Evolutionary conservation across 64 coral and sea anemone genomes (phyloP).

Genomic region (Montipora cactus): DNA sequence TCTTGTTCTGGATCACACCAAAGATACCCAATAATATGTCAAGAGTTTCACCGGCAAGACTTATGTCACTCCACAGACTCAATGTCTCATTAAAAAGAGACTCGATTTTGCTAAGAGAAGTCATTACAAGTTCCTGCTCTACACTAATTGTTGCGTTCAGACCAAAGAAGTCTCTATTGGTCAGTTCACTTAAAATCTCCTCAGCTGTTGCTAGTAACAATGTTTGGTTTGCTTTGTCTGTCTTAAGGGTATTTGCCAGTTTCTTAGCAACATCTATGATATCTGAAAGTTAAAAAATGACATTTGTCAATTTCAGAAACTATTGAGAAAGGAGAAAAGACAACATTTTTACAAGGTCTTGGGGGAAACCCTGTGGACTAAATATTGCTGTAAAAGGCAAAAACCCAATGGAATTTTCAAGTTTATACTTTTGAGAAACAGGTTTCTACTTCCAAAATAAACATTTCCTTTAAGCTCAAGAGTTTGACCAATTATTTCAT

Average conservation of each 20-base stretch:
- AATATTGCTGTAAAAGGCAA: no score
- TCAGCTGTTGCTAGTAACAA: constrained; percentile 85
- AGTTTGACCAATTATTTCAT: no score
- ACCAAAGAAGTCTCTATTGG: constrained; percentile 63
- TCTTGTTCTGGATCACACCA: constrained; percentile 58
- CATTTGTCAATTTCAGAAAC: not conserved
- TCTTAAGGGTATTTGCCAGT: constrained; percentile 65
- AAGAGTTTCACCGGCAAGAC: constrained; percentile 63
- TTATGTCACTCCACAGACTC: constrained; percentile 53
- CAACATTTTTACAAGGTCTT: no score
- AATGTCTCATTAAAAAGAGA: constrained; percentile 66
- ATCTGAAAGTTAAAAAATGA: constrained; percentile 28
- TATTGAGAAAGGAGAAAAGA: no score
- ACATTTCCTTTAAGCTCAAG: no score
- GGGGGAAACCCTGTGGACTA: no score
- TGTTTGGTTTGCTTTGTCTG: constrained; percentile 86
- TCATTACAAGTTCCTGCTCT: constrained; percentile 39
- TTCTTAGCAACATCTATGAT: constrained; percentile 67
- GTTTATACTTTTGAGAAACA: no score
- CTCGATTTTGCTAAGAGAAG: constrained; percentile 27
- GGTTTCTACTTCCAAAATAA: no score
- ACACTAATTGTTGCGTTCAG: constrained; percentile 55
- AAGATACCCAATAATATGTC: constrained; percentile 73
- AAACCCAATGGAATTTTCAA: no score
- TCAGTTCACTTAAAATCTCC: constrained; percentile 77